Base-by-base conservation (phyloP, 2,113 vertebrate genomes). In the Columba livia region DNA sequence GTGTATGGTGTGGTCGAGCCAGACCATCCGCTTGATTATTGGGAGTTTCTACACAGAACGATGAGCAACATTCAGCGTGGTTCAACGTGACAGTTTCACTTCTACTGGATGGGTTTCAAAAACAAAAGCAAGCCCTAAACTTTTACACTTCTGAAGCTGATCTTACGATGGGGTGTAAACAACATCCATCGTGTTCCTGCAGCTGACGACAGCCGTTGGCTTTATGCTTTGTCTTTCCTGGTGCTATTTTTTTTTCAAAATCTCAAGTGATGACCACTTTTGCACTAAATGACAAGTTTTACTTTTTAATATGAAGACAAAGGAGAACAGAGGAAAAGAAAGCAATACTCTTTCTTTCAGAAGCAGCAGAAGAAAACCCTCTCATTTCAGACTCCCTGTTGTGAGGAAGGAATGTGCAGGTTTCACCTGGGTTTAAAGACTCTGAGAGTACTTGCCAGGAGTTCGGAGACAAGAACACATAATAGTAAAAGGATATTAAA, bases 401-500 rank as follows among this genome's bases (percentile, higher is more conserved):
- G 53, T 47, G 71, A 75, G 16, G 32, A 91, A 80, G 75, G 53
- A 91, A 85, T 0, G 12, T 61, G 48, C 11, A 72, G 88, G 64
- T 90, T 90, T 96, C 61, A 79, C 85, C 79, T 94, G 87, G 85
- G 47, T 90, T 89, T 73, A 93, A 94, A 88, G 93, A 95, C 75
- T 88, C 42, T 51, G 32, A 13, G 16, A 91, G 61, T 31, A 74
- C 79, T 90, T 73, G 53, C 69, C 85, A 72, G 61, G 88, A 94
- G 72, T 88, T 93, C 88, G 88, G 69, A 88, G 70, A 88, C 47
- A 74, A 69, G 53, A 93, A 34, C 42, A 91, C 4, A 24, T 77
- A 86, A 93, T 21, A 93, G 83, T 60, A 93, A 91, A 94, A 94
- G 77, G 57, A 93, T 90, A 95, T 92, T 89, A 64, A 92, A 94